Base-by-base conservation (phyloP, 2,888 invertebrate species). In the Cosmorhoe ocellata region DNA sequence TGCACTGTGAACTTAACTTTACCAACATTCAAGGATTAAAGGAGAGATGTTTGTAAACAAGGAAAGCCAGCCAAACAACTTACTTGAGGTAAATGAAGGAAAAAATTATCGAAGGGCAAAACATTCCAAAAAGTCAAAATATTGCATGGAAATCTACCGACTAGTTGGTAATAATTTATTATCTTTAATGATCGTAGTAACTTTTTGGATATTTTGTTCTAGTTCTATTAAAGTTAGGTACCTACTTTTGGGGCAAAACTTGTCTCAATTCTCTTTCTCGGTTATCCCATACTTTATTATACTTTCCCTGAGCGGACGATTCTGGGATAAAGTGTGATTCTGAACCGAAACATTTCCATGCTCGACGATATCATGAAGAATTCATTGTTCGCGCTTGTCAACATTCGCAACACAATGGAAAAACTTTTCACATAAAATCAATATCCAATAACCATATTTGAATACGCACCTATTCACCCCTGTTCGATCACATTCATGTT, bases 371-470 rank as follows among this genome's bases (percentile, higher is more conserved):
- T 32, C 24, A 24, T 24, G 8, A 10, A n/a, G n/a, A 42, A 27
- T 37, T 24, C 33, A 14, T 33, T 27, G 14, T 27, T 33, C 31
- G 33, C 9, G 8, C 31, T 32, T 32, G 12, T 26, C 14, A 28
- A 77, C 69, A 75, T 75, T 33, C 38, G 26, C 37, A 38, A 33
- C 30, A 36, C 52, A 43, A 43, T 26, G 38, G 58, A 55, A 44
- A 47, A 44, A 33, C 31, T 41, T 38, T 37, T 40, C 18, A 51
- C 60, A 75, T 74, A 71, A 73, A 76, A 74, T 74, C 76, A 67
- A 76, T 77, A 75, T 62, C 59, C 67, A 63, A 71, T 71, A 69
- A 67, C 55, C 59, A 51, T 59, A 74, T 76, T 69, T 71, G 67
- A 71, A 76, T 76, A 74, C 52, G 56, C 55, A 59, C 49, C 53